These are phyloP conservation scores for Cataglyphis albicans DNA, from an alignment of 2,888 invertebrate genomes.

Conservation along the genomic window DNA sequence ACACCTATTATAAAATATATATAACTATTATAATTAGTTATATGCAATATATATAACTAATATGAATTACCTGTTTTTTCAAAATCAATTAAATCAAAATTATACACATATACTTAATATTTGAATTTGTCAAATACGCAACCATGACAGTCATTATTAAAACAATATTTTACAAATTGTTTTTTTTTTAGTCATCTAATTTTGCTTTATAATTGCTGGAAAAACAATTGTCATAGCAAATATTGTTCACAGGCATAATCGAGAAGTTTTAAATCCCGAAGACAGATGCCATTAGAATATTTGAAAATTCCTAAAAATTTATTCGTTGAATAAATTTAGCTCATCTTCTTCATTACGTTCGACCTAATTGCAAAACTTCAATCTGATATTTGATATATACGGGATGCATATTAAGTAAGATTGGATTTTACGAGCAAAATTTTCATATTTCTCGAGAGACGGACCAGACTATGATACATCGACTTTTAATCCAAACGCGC, in stretches of 20 bases:
- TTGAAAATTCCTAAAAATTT: constrained; percentile 75
- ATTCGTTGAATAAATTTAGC: constrained; percentile 66
- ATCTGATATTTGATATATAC: constrained; percentile 49
- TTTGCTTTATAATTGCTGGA: constrained; percentile 66
- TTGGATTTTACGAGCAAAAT: constrained; percentile 37
- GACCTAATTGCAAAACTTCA: constrained; percentile 44
- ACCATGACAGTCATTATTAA: not conserved
- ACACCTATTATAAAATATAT: no score
- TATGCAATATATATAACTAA: no score
- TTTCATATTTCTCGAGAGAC: not conserved
- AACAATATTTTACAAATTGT: not conserved
- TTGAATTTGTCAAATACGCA: no score
- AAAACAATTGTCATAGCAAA: constrained; percentile 64
- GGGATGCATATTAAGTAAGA: constrained; percentile 36
- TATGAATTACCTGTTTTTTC: no score
- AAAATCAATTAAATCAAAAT: no score
- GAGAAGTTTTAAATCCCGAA: constrained; percentile 66
- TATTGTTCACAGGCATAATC: constrained; percentile 62
- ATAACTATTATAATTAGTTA: no score
- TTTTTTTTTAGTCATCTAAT: constrained; percentile 1
- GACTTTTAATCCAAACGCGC: constrained; percentile 40
- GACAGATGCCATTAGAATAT: constrained; percentile 72
- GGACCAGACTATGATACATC: constrained; percentile 15
- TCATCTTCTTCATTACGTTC: constrained; percentile 62
- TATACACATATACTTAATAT: no score